phyloP scores from a whole-genome alignment of 2,888 invertebrate species.

The Ferdinandea cuprea region DNA sequence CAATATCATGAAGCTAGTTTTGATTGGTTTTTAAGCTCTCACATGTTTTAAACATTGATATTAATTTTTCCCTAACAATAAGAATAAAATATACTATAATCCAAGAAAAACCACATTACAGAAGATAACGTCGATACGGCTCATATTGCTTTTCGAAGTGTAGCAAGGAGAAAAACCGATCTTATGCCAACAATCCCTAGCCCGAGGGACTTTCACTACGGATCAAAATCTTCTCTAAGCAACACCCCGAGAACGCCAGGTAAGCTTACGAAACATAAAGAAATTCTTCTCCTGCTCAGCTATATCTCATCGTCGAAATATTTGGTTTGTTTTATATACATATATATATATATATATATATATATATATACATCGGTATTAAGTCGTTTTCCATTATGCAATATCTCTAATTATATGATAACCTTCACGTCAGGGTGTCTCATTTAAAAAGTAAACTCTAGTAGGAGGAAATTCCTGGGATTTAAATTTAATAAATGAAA shows the following conservation, averaged over 20 bases:
- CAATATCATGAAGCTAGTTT: slow-evolving; percentile 64
- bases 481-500: no score
- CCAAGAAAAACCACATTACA: slow-evolving; percentile 78
- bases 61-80: slow-evolving; percentile 41
- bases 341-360: background rate
- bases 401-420: no score
- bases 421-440: no score
- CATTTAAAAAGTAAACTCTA: no score
- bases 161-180: slow-evolving; percentile 94
- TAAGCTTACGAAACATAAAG: slow-evolving; percentile 77
- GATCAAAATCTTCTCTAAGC: slow-evolving; percentile 84
- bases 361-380: no score
- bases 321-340: slow-evolving; percentile 45
- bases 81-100: slow-evolving; percentile 67
- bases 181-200: slow-evolving; percentile 94
- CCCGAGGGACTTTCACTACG: slow-evolving; percentile 86
- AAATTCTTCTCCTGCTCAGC: slow-evolving; percentile 44
- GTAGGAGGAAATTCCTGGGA: no score
- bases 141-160: slow-evolving; percentile 89
- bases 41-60: slow-evolving; percentile 55
- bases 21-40: slow-evolving; percentile 55
- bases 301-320: slow-evolving; percentile 47
- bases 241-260: slow-evolving; percentile 83
- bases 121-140: slow-evolving; percentile 83
- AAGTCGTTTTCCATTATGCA: no score